A percentile compares a stretch with the other conserved stretches of the same genome.
Evolutionary conservation across 2,888 invertebrate genomes (phyloP).

Genomic region (Hyles lineata): DNA sequence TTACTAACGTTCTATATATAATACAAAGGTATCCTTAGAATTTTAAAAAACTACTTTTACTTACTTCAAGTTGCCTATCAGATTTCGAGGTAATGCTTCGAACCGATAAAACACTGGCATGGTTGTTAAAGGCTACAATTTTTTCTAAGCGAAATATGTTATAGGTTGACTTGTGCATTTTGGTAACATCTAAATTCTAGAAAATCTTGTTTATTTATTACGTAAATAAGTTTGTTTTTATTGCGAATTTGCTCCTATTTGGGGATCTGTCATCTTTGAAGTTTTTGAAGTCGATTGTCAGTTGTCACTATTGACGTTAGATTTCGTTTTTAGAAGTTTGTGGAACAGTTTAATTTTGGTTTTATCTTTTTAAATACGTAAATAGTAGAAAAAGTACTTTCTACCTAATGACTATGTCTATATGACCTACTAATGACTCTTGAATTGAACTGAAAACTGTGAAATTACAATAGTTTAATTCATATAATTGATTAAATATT

Average conservation of each 20-base stretch:
- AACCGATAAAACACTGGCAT: conserved; percentile 32
- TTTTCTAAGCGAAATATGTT: conserved; percentile 35
- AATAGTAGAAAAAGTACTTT: no score
- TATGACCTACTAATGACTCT: no score
- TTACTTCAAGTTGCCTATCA: conserved; percentile 56
- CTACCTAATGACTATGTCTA: no score
- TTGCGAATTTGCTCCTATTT: background rate
- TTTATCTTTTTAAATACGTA: no score
- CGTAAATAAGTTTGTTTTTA: background rate
- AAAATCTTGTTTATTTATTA: background rate
- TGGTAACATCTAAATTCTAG: conserved; percentile 6
- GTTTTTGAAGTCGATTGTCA: background rate
- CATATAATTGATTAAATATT: background rate
- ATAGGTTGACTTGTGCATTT: conserved; percentile 44
- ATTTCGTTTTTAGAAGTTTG: background rate
- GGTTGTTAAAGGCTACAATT: conserved; percentile 30
- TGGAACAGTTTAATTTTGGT: no score
- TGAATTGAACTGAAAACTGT: no score
- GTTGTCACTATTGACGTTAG: background rate
- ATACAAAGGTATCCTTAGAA: no score
- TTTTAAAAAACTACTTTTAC: conserved; percentile 30
- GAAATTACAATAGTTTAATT: no score
- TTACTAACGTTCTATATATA: no score
- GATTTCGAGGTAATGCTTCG: conserved; percentile 44
- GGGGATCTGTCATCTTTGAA: background rate